Evolutionary conservation across 1,140 invertebrate genomes (phyloP).

Genomic region (Pogonus chalceus): DNA sequence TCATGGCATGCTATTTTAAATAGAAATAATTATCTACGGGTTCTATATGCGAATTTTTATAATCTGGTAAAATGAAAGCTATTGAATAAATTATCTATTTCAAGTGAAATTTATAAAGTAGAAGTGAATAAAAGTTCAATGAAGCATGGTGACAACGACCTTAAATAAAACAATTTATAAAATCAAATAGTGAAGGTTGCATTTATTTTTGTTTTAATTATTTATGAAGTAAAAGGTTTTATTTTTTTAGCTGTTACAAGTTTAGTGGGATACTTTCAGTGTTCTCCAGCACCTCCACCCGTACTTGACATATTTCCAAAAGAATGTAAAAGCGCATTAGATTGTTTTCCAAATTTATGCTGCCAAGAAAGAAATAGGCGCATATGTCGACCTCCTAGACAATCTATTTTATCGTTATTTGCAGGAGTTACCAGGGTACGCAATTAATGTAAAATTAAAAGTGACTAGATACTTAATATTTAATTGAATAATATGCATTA

Average conservation of each 20-base stretch:
- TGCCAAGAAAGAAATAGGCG: constrained; percentile 56
- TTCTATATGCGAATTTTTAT: background rate
- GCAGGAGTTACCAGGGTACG: constrained; percentile 37
- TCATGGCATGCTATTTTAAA: background rate
- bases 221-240: constrained; percentile 2
- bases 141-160: constrained; percentile 1
- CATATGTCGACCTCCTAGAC: constrained; percentile 56
- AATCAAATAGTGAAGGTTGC: background rate
- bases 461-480: no score
- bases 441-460: background rate
- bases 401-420: constrained; percentile 50
- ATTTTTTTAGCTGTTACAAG: constrained; percentile 42
- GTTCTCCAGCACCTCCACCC: constrained; percentile 52
- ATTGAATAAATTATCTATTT: background rate
- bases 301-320: constrained; percentile 54
- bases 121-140: constrained; percentile 22
- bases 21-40: constrained; percentile 4
- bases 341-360: constrained; percentile 66
- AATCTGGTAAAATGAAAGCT: background rate
- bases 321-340: constrained; percentile 51
- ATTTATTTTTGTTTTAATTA: constrained; percentile 3
- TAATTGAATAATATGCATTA: no score
- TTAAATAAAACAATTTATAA: constrained; percentile 2
- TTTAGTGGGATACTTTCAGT: constrained; percentile 56
- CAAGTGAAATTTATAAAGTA: constrained; percentile 34